Base-by-base conservation (phyloP, 2,113 vertebrate species). In the Perccottus glenii region DNA sequence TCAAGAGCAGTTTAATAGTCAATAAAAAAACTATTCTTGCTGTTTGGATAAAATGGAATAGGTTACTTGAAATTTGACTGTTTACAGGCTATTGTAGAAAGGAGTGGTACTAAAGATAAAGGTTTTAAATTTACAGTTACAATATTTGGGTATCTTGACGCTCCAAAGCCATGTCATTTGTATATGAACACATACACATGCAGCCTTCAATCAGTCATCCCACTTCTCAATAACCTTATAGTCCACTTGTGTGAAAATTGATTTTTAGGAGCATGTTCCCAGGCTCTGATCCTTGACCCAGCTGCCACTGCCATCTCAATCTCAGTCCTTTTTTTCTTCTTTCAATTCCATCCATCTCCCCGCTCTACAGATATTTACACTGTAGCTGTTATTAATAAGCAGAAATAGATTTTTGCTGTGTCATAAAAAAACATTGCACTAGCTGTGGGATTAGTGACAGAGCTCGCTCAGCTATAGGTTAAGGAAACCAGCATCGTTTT, bases 201-300 rank as follows among this genome's bases (percentile, higher is more conserved):
- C 55, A 43, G 5, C 56, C 42, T 53, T 70, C 84, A 80, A 78
- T 91, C 93, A 85, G 83, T 94, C 93, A 91, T 87, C 76, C 74
- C 76, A 73, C 80, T 90, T 94, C 91, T 94, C 92, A 92, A 94
- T 93, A 94, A 95, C 87, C 89, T 94, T 94, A 96, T 93, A 93
- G 93, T 90, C 88, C 91, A 95, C 94, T 94, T 95, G 95, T 96
- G 95, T 96, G 94, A 97, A 95, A 94, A 98, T 95, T 94, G 94
- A 98, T 96, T 98, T 96, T 91, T 90, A 92, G 94, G 93, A 87
- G 84, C 77, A 82, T 77, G 78, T 77, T 77, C 59, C 57, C 1
- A 82, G 77, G 85, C 82, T 81, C 68, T 42, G 4, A 74, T 72
- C 64, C 64, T 58, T 61, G 5, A 74, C 73, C 66, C 64, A 52